These are phyloP conservation scores for Ictidomys tridecemlineatus DNA, from an alignment of 2,113 vertebrate species.

Conservation along the genomic window DNA sequence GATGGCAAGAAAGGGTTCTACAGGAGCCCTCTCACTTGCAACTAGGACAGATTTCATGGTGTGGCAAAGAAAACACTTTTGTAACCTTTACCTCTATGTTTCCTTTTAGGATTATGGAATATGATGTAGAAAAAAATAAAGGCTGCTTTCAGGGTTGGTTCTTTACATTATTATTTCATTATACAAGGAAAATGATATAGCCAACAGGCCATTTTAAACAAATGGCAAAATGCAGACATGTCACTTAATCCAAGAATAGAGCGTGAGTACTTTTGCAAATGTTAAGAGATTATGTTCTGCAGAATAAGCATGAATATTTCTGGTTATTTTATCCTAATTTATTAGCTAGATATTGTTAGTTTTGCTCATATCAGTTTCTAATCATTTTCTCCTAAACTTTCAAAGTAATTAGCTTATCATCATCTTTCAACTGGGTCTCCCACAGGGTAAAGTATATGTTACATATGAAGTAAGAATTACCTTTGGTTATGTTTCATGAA, in stretches of 20 bases:
- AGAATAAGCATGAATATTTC: constrained; percentile 49
- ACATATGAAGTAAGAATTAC: constrained; percentile 28
- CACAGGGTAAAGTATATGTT: constrained; percentile 12
- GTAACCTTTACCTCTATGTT: constrained; percentile 69
- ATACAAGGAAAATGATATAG: constrained; percentile 67
- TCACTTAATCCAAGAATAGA: constrained; percentile 68
- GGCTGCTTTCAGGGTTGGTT: background rate
- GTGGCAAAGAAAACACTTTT: constrained; percentile 77
- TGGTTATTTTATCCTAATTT: constrained; percentile 76
- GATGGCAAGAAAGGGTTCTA: constrained; percentile 85
- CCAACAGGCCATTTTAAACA: constrained; percentile 20
- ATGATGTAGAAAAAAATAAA: background rate
- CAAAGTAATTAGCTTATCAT: constrained; percentile 53
- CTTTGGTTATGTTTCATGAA: background rate
- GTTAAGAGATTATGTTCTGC: constrained; percentile 66
- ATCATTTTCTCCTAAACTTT: constrained; percentile 70
- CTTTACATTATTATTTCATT: constrained; percentile 35
- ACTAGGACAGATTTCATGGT: constrained; percentile 86
- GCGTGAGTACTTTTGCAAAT: constrained; percentile 63
- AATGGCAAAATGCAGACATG: constrained; percentile 59
- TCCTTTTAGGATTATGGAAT: constrained; percentile 57
- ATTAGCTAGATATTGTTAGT: constrained; percentile 58
- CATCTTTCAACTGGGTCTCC: background rate
- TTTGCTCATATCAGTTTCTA: constrained; percentile 74
- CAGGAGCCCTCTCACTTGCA: constrained; percentile 86